Base-by-base conservation (phyloP, 2,113 vertebrate genomes). In the Vireo altiloquus region DNA sequence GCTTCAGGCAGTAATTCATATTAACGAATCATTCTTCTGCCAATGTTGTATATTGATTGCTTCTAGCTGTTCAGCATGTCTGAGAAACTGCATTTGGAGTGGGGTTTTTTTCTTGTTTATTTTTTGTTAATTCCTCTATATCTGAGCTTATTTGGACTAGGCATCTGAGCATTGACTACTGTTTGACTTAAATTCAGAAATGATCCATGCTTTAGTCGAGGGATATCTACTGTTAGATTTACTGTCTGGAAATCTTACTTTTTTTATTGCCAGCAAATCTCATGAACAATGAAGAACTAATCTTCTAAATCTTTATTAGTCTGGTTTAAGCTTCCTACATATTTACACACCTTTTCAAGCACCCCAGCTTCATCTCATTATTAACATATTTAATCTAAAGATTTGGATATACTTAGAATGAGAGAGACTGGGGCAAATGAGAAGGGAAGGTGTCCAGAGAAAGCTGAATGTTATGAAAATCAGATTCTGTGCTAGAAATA, bases 181-280 rank as follows among this genome's bases (percentile, higher is more conserved):
- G 87, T 82, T 96, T 94, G 81, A 92, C 74, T 95, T 91, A 70
- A 90, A 89, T 94, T 91, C 80, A 87, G 84, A 91, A 87, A 91
- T 85, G 65, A 87, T 94, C 88, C 44, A 24, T 83, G 42, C 56
- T 87, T 93, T 84, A 66, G 46, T 82, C 44, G 75, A 71, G 56
- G 76, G 56, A 49, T 93, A 56, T 77, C 64, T 87, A 75, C 40
- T 63, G 39, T 64, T 97, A 87, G 84, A 52, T 92, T 78, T 93
- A 89, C 65, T 71, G 61, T 93, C 61, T 89, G 56, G 63, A 94
- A 95, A 87, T 47, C 30, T 78, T 87, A 78, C 84, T 61, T 87
- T 68, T 72, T 90, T 92, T 93, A 59, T 77, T 82, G 77, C 66
- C 65, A 84, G 69, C 28, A 76, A 80, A 53, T 57, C n/a, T 70